Percentiles rank a stretch among this genome's conserved stretches.
These are phyloP conservation scores for Patella ulyssiponensis DNA, from an alignment of 2,888 invertebrate species.

Conservation along the genomic window DNA sequence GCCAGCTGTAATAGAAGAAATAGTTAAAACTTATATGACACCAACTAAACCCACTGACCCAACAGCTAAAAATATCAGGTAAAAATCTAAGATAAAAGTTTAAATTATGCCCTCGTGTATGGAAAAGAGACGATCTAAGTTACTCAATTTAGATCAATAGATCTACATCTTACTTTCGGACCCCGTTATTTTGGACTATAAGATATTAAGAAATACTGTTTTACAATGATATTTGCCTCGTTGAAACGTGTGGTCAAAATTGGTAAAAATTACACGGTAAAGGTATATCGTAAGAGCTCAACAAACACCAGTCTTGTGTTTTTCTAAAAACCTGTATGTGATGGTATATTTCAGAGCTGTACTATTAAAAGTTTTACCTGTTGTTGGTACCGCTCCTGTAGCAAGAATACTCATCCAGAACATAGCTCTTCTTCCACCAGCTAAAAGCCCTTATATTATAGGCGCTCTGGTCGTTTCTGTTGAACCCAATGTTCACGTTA, in stretches of 20 bases:
- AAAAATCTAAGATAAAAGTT: neutral
- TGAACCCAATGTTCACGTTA: conserved; percentile 65
- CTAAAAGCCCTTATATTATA: conserved; percentile 32
- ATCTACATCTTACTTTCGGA: too few relatives aligned
- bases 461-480: conserved; percentile 54
- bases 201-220: too few relatives aligned
- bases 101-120: too few relatives aligned
- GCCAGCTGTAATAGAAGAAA: neutral
- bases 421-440: conserved; percentile 35
- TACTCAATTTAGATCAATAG: too few relatives aligned
- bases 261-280: too few relatives aligned
- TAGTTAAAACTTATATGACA: neutral
- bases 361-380: conserved; percentile 59
- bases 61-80: conserved; percentile 5
- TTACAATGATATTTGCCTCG: too few relatives aligned
- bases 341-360: conserved; percentile 50
- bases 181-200: too few relatives aligned
- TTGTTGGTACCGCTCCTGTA: conserved; percentile 61
- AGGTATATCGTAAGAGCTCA: too few relatives aligned
- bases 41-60: neutral
- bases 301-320: too few relatives aligned
- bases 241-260: too few relatives aligned
- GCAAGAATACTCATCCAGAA: conserved; percentile 41
- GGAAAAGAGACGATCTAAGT: too few relatives aligned
- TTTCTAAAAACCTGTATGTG: too few relatives aligned